Evolutionary conservation across 2,888 invertebrate genomes (phyloP).

Genomic region (Rhabditophanes sp.): DNA sequence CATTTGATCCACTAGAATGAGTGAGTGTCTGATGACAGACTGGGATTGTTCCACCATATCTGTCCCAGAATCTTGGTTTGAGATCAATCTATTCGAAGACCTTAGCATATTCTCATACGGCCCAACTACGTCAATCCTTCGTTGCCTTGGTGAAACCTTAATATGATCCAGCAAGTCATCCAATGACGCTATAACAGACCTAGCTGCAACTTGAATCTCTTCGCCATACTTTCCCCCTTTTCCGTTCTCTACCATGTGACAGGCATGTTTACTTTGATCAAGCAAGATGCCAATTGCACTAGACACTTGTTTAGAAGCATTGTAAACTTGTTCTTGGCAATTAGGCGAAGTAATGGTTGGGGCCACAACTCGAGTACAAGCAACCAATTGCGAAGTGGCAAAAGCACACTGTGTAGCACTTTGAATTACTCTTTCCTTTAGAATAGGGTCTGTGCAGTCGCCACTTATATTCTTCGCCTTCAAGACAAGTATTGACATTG

Average conservation of each 20-base stretch:
- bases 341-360: constrained; percentile 51
- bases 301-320: constrained; percentile 59
- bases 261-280: constrained; percentile 48
- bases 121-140: constrained; percentile 1
- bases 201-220: constrained; percentile 62
- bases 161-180: constrained; percentile 78
- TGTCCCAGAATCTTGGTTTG: constrained; percentile 45
- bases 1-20: constrained; percentile 50
- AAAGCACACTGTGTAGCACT: constrained; percentile 90
- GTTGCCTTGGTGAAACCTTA: constrained; percentile 50
- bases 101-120: constrained; percentile 62
- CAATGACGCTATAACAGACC: constrained; percentile 57
- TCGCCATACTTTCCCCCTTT: too few relatives aligned
- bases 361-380: constrained; percentile 49
- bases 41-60: constrained; percentile 52
- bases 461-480: constrained; percentile 82
- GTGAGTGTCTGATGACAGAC: constrained; percentile 48
- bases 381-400: constrained; percentile 86
- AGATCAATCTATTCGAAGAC: constrained; percentile 71
- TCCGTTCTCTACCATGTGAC: constrained; percentile 6
- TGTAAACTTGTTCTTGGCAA: constrained; percentile 65
- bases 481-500: constrained; percentile 82
- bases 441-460: constrained; percentile 61
- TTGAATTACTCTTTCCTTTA: constrained; percentile 67
- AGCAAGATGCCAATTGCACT: constrained; percentile 74